phyloP scores from a whole-genome alignment of 2,797 vertebrate genomes.

The Liasis olivaceus region DNA sequence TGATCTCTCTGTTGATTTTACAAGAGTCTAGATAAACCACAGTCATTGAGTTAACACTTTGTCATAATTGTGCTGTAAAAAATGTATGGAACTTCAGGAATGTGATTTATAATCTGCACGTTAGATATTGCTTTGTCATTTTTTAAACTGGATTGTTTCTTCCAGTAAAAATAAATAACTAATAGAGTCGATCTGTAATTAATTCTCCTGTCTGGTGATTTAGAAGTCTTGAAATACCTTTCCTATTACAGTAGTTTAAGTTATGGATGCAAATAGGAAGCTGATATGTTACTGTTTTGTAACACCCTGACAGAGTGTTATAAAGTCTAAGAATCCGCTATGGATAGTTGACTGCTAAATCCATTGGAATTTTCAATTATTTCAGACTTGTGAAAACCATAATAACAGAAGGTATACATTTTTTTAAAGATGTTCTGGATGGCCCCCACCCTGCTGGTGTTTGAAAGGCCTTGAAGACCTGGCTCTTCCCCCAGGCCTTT shows the following conservation, averaged over 20 bases:
- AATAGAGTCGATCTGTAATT: slow-evolving; percentile 52
- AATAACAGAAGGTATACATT: background rate
- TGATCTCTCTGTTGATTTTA: background rate
- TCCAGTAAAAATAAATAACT: slow-evolving; percentile 55
- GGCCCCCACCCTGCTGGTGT: background rate
- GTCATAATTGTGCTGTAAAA: background rate
- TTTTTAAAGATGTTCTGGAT: background rate
- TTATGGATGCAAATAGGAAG: background rate
- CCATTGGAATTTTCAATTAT: background rate
- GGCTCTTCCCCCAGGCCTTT: background rate
- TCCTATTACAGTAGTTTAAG: slow-evolving; percentile 22
- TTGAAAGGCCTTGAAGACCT: background rate
- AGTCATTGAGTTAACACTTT: background rate
- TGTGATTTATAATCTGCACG: background rate
- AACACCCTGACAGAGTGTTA: background rate
- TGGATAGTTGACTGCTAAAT: background rate
- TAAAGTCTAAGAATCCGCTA: background rate
- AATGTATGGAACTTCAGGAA: slow-evolving; percentile 22
- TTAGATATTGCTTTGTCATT: slow-evolving; percentile 27
- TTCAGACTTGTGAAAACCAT: background rate
- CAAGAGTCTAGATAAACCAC: background rate
- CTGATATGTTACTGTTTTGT: background rate
- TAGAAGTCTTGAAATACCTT: slow-evolving; percentile 50
- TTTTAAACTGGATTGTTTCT: slow-evolving; percentile 27
- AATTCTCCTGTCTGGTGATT: slow-evolving; percentile 24